Percentiles rank a stretch among this genome's conserved stretches.
These are phyloP conservation scores for Nasonia vitripennis DNA, from an alignment of 1,140 invertebrate genomes.

Conservation along the genomic window DNA sequence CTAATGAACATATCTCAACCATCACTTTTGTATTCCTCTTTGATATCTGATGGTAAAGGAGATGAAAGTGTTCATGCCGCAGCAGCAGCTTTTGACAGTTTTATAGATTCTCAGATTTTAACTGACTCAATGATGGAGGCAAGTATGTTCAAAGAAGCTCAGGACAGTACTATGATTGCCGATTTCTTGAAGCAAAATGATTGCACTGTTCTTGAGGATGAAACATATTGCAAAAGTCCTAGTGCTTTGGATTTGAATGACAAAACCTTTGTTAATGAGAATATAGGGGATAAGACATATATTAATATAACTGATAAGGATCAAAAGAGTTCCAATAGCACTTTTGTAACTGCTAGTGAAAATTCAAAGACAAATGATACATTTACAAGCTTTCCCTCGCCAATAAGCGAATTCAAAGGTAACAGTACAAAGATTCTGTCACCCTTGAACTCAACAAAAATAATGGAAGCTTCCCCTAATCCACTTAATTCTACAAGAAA, in stretches of 20 bases:
- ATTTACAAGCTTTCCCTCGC: conserved; percentile 17
- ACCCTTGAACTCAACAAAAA: conserved; percentile 9
- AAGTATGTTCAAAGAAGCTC: conserved; percentile 64
- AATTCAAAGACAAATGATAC: conserved; percentile 34
- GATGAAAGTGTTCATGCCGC: conserved; percentile 52
- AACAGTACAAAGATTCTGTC: conserved; percentile 35
- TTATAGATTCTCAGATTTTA: conserved; percentile 64
- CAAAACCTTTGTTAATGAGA: conserved; percentile 36
- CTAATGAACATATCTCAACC: conserved; percentile 69
- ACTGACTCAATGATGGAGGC: conserved; percentile 70
- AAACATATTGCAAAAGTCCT: conserved; percentile 23
- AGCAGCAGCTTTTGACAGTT: conserved; percentile 46
- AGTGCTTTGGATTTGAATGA: conserved; percentile 11
- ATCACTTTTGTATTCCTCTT: conserved; percentile 64
- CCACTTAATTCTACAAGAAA: conserved; percentile 34
- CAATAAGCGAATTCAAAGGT: not conserved
- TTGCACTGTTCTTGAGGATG: conserved; percentile 32
- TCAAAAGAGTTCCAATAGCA: conserved; percentile 26
- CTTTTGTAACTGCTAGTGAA: conserved; percentile 13
- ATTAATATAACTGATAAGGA: not conserved
- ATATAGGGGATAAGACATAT: conserved; percentile 32
- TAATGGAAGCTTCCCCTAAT: not conserved
- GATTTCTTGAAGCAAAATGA: conserved; percentile 51
- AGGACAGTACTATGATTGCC: conserved; percentile 51
- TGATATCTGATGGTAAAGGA: conserved; percentile 56